Evolutionary conservation across 2,113 vertebrate species (phyloP).

Genomic region (Oostethus manadensis): DNA sequence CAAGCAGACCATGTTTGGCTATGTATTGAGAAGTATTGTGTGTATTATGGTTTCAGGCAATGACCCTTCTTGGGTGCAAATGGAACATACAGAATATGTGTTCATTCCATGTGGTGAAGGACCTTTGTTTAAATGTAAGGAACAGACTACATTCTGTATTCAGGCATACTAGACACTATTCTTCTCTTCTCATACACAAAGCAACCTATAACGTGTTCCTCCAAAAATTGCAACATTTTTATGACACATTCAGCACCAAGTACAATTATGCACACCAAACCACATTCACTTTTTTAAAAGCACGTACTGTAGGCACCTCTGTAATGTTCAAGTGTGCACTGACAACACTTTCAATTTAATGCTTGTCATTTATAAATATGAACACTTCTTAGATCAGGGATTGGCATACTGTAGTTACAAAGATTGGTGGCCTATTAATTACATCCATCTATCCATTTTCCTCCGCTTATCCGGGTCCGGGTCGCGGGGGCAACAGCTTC

Average conservation of each 20-base stretch:
- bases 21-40: not conserved
- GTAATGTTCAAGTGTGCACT: conserved; percentile 17
- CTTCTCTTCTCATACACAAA: conserved; percentile 9
- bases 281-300: conserved; percentile 1
- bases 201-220: conserved; percentile 20
- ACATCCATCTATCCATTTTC: too few relatives aligned
- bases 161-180: conserved; percentile 3
- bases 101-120: conserved; percentile 23
- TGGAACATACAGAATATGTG: not conserved
- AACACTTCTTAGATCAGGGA: conserved; percentile 26
- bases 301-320: conserved; percentile 7
- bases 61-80: conserved; percentile 23
- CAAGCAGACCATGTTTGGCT: conserved; percentile 16
- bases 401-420: conserved; percentile 12
- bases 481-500: too few relatives aligned
- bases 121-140: conserved; percentile 19
- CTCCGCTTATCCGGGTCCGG: too few relatives aligned
- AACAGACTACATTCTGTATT: conserved; percentile 18
- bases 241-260: conserved; percentile 19
- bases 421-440: conserved; percentile 26
- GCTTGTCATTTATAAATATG: conserved; percentile 24
- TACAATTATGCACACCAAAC: not conserved
- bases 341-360: conserved; percentile 13
- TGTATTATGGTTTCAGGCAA: conserved; percentile 15
- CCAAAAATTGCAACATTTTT: conserved; percentile 10